Evolutionary conservation across 2,113 vertebrate genomes (phyloP).

Genomic region (Cichladusa arquata): DNA sequence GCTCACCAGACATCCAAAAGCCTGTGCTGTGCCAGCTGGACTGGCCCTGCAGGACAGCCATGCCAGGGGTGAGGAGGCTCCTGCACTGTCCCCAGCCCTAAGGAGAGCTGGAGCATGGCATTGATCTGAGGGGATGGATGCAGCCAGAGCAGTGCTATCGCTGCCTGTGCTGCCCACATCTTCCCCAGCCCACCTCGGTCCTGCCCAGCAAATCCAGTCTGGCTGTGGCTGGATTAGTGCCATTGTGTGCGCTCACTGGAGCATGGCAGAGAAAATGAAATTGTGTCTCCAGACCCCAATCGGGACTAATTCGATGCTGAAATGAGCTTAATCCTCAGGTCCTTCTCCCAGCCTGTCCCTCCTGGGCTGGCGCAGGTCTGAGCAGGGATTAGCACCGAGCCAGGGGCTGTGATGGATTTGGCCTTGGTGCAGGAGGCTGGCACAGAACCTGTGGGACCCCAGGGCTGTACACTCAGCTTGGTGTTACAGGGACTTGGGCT

Average conservation of each 20-base stretch:
- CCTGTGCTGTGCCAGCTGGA: not conserved
- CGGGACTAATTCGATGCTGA: constrained; percentile 2
- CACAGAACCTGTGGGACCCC: not conserved
- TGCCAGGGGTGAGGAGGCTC: not conserved
- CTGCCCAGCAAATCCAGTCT: constrained; percentile 29
- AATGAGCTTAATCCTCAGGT: constrained; percentile 21
- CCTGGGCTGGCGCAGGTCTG: not conserved
- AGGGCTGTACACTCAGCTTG: not conserved
- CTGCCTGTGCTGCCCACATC: not conserved
- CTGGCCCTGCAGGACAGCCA: not conserved
- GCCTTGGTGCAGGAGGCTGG: not conserved
- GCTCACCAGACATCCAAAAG: not conserved
- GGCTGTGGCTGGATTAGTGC: constrained; percentile 22
- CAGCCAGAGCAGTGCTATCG: rapidly evolving
- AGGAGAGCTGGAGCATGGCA: rapidly evolving
- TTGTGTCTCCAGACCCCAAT: constrained; percentile 22
- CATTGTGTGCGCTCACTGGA: not conserved
- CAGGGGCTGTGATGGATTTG: not conserved
- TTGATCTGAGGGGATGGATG: rapidly evolving
- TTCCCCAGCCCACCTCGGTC: not conserved
- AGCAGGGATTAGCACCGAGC: constrained; percentile 11
- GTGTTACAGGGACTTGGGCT: not conserved
- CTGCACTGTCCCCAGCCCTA: not conserved
- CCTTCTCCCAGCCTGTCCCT: not conserved
- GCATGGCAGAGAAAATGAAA: constrained; percentile 39